Evolutionary conservation across 37 sponge, comb jelly and placozoan genomes (phyloP).

Genomic region (Geodia barretti): DNA sequence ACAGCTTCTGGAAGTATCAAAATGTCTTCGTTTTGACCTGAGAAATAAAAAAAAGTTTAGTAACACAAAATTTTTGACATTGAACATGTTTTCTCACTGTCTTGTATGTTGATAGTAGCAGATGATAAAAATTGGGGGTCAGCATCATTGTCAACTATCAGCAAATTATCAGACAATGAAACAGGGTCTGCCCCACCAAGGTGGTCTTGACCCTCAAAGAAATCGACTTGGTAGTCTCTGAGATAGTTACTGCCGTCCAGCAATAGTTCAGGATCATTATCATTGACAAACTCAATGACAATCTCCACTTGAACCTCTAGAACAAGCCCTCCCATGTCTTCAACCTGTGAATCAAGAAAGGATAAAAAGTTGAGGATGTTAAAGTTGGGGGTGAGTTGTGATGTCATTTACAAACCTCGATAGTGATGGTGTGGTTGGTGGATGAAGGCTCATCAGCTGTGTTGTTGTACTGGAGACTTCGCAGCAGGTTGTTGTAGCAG

Average conservation of each 20-base stretch:
- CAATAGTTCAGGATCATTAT: slow-evolving; percentile 27
- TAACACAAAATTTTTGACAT: too few species aligned
- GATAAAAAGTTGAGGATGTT: neutral
- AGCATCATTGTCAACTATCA: slow-evolving; percentile 36
- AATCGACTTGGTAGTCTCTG: neutral
- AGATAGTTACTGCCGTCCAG: slow-evolving; percentile 14
- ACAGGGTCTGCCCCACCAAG: slow-evolving; percentile 29
- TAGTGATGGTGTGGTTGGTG: neutral
- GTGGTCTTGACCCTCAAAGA: slow-evolving; percentile 24
- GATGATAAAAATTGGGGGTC: slow-evolving; percentile 9
- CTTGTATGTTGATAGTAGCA: slow-evolving; percentile 1
- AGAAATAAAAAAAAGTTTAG: too few species aligned
- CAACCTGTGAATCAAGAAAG: slow-evolving; percentile 28
- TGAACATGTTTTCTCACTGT: slow-evolving; percentile 24
- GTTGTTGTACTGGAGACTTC: slow-evolving; percentile 31
- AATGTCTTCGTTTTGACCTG: neutral
- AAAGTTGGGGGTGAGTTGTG: neutral
- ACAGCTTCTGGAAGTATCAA: neutral
- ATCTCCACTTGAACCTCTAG: slow-evolving; percentile 7
- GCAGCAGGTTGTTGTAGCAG: slow-evolving; percentile 20
- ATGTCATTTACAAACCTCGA: slow-evolving; percentile 13
- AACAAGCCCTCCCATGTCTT: slow-evolving; percentile 22
- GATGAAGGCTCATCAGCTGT: slow-evolving; percentile 27
- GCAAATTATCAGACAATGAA: slow-evolving; percentile 6
- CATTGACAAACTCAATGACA: slow-evolving; percentile 42